Evolutionary conservation across 2,797 vertebrate genomes (phyloP), one percentile per base, ranked within the genome.

Genomic region (Mus minutoides): DNA sequence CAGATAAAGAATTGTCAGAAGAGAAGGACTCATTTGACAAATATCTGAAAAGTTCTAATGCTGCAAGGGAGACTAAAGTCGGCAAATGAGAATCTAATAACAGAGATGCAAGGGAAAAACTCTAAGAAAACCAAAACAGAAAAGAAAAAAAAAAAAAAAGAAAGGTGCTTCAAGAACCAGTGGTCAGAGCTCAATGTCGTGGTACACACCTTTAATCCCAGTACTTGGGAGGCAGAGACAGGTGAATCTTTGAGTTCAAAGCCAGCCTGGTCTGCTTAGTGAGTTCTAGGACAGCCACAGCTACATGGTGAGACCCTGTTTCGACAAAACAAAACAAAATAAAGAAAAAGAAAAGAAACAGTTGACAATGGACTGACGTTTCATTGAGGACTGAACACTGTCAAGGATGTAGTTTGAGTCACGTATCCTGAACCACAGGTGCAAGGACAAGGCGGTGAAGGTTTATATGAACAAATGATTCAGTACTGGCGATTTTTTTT

Each of bases 291-390:
- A 49, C 37, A 64, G 10, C 1, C 40, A 64, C 17, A 84, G 58
- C 17, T 43, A 21, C 17, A 46, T 31, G 60, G 37, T 29, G 26
- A 83, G 37, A 83, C 14, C 9, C 58, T 43, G 40, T 84, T 29
- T 84, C 60, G 22, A 21, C 14, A 60, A 82, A 60, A 40, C 40
- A 64, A 56, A 80, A 56, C 21, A n/a, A 95, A 92, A 88, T 0
- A 43, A 75, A 88, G 16, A 49, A 64, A 96, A 90, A 56, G 56
- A 43, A 24, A 87, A 21, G 14, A 94, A 92, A 88, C 21, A 91
- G 52, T 76, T 8, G 49, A 24, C 71, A 82, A 16, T 62, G 52
- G 4, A 31, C 90, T 13, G 46, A 34, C 73, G 2, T 0, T 76
- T 37, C 43, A 11, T 0, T 14, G 37, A 95, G 12, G 11, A 69